Conservation (phyloP, 2,797 vertebrate genomes). For the Phaenicophaeus curvirostris region DNA sequence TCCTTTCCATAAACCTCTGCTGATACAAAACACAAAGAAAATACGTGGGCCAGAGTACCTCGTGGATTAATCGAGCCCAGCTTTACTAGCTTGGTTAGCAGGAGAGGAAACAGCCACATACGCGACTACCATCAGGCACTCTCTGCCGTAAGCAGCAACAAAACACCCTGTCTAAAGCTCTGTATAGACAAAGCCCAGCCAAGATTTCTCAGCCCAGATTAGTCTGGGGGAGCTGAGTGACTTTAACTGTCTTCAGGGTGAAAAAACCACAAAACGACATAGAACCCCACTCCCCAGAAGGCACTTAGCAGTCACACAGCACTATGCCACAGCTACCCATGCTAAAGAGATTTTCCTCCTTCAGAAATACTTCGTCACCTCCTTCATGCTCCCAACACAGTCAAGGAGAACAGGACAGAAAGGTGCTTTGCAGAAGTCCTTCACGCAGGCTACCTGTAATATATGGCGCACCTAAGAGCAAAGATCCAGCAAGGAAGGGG, state of each 20-base stretch:
- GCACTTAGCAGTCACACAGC: not conserved
- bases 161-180: not conserved
- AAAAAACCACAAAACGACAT: not conserved
- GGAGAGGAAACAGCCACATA: not conserved
- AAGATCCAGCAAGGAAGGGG: not conserved
- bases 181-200: not conserved
- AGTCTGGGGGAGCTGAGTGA: not conserved
- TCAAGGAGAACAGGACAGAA: not conserved
- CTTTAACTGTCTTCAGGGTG: not conserved
- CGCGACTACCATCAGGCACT: not conserved
- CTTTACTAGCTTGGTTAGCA: not conserved
- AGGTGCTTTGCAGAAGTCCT: not conserved
- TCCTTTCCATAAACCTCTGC: not conserved
- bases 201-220: not conserved
- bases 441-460: not conserved
- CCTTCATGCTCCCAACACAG: not conserved
- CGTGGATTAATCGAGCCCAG: fast-evolving
- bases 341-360: not conserved
- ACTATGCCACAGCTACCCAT: not conserved
- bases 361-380: not conserved
- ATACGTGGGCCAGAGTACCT: fast-evolving
- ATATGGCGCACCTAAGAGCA: not conserved
- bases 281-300: not conserved
- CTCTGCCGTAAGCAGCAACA: fast-evolving
- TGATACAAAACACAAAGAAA: not conserved